Conservation (phyloP, 2,888 invertebrate genomes). For the Drosophila prolongata region DNA sequence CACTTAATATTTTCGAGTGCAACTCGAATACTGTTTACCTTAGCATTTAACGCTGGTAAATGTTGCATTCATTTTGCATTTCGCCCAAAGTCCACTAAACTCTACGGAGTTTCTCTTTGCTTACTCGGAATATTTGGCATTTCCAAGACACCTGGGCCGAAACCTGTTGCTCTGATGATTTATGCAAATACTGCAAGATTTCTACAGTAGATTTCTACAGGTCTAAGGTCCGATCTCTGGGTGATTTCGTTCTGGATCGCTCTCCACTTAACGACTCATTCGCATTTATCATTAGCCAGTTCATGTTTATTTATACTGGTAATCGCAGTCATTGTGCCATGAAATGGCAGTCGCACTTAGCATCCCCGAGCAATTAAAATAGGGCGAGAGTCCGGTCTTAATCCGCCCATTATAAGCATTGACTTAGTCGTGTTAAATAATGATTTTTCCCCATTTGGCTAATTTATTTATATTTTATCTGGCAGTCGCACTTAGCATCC, state of each 20-base stretch:
- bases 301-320: constrained; percentile 42
- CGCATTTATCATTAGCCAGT: constrained; percentile 1
- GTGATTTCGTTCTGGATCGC: constrained; percentile 29
- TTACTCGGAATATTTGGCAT: constrained; percentile 9
- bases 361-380: constrained; percentile 21
- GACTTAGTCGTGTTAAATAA: neutral
- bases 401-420: neutral
- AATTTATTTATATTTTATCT: constrained; percentile 10
- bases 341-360: constrained; percentile 15
- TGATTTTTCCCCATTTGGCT: constrained; percentile 1
- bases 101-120: constrained; percentile 16
- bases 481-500: too few relatives aligned
- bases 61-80: constrained; percentile 4
- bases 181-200: constrained; percentile 24
- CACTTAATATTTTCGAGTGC: neutral
- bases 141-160: constrained; percentile 1
- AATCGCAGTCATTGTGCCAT: constrained; percentile 38
- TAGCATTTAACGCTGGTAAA: constrained; percentile 4
- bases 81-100: neutral
- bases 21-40: neutral
- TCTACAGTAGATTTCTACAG: constrained; percentile 1
- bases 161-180: constrained; percentile 31
- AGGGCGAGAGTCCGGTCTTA: constrained; percentile 11
- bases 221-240: constrained; percentile 10
- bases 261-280: constrained; percentile 1